Evolutionary conservation across 2,888 invertebrate genomes (phyloP).

Genomic region (Diplolepis rosae): DNA sequence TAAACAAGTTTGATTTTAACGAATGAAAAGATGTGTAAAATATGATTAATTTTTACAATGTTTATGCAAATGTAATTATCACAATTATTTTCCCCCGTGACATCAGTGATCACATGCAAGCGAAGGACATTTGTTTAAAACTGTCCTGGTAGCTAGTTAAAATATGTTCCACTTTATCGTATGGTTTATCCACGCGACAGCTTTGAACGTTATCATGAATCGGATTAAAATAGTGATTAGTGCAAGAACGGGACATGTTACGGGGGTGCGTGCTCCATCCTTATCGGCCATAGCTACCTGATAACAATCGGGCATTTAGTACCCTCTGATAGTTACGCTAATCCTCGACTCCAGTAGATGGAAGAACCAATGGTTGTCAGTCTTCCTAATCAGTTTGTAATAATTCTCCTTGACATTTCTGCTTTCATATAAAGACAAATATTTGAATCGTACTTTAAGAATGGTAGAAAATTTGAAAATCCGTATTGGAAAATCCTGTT

Average conservation of each 20-base stretch:
- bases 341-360: conserved; percentile 53
- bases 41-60: background rate
- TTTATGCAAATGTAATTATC: background rate
- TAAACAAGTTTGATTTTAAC: no score
- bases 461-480: no score
- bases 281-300: conserved; percentile 52
- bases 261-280: conserved; percentile 52
- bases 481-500: no score
- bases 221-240: conserved; percentile 61
- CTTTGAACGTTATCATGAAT: conserved; percentile 36
- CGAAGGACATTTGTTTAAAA: background rate
- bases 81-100: background rate
- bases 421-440: background rate
- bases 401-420: background rate
- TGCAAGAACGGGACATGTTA: conserved; percentile 56
- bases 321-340: conserved; percentile 57
- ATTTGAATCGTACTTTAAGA: no score
- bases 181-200: conserved; percentile 1
- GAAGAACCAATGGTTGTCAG: conserved; percentile 62
- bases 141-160: conserved; percentile 3
- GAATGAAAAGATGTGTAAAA: no score
- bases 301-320: conserved; percentile 69
- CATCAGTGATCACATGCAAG: background rate
- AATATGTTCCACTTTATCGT: background rate
- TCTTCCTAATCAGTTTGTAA: conserved; percentile 32